phyloP scores from a whole-genome alignment of 53 echinoderm and acorn worm species.

The Zoroaster sp. region DNA sequence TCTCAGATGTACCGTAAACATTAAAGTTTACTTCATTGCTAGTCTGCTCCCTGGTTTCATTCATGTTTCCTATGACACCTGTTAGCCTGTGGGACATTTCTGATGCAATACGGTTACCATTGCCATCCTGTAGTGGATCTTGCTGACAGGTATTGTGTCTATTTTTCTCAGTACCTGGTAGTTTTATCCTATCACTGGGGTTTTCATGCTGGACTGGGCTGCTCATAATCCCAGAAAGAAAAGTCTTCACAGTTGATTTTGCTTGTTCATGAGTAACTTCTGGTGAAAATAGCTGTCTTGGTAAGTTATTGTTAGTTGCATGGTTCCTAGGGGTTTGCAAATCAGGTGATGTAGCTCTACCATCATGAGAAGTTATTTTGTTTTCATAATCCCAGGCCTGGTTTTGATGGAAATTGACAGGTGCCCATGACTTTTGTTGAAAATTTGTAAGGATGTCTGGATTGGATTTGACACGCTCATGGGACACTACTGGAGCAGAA shows the following conservation, averaged over 20 bases:
- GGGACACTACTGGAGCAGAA: background rate
- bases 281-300: conserved; percentile 3
- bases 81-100: background rate
- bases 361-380: background rate
- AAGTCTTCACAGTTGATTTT: conserved; percentile 10
- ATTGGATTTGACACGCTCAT: background rate
- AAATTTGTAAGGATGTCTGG: background rate
- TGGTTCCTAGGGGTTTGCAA: conserved; percentile 1
- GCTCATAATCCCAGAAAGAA: conserved; percentile 29
- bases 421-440: conserved; percentile 33
- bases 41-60: background rate
- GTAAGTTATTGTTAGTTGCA: background rate
- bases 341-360: background rate
- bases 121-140: background rate
- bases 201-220: background rate
- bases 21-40: conserved; percentile 11
- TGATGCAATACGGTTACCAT: background rate
- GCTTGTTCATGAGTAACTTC: conserved; percentile 8
- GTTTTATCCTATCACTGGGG: background rate
- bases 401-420: conserved; percentile 20
- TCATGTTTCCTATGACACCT: background rate
- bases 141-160: background rate
- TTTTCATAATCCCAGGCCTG: background rate
- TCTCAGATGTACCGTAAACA: background rate
- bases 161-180: background rate